These are phyloP conservation scores for Rhabditoides inermis DNA, from an alignment of 2,888 invertebrate species.

Conservation along the genomic window DNA sequence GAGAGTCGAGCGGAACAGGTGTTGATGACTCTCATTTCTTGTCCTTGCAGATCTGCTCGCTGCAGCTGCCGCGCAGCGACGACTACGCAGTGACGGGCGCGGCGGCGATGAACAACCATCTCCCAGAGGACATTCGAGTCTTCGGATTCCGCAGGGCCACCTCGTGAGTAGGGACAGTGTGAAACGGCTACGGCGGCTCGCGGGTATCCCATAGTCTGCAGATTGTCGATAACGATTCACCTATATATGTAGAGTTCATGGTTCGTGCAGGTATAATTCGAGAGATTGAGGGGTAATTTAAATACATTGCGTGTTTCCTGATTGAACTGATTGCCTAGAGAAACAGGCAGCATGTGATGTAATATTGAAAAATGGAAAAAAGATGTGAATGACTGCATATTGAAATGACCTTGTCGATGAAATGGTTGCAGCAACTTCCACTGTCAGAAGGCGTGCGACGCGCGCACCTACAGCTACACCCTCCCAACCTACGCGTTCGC, in stretches of 20 bases:
- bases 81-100: conserved; percentile 55
- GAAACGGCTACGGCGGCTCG: too few relatives aligned
- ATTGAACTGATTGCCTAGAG: too few relatives aligned
- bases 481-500: conserved; percentile 82
- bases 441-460: conserved; percentile 81
- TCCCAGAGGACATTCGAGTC: conserved; percentile 72
- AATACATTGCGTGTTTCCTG: too few relatives aligned
- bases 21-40: too few relatives aligned
- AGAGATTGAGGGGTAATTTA: too few relatives aligned
- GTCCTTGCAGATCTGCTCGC: conserved; percentile 64
- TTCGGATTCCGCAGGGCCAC: conserved; percentile 14
- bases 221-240: too few relatives aligned
- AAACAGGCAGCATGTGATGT: too few relatives aligned
- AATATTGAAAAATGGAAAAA: too few relatives aligned
- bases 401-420: too few relatives aligned
- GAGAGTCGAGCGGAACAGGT: too few relatives aligned
- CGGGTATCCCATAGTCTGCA: too few relatives aligned
- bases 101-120: conserved; percentile 63
- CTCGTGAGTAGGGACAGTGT: conserved; percentile 64
- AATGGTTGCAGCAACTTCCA: conserved; percentile 64
- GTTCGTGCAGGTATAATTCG: not conserved
- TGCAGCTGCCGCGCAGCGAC: conserved; percentile 68
- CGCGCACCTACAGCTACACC: conserved; percentile 85
- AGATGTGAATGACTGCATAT: too few relatives aligned
- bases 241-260: not conserved